Percentiles rank a stretch among this genome's conserved stretches.
Conservation (phyloP, 2,888 invertebrate genomes). For the Frankliniella fusca region DNA sequence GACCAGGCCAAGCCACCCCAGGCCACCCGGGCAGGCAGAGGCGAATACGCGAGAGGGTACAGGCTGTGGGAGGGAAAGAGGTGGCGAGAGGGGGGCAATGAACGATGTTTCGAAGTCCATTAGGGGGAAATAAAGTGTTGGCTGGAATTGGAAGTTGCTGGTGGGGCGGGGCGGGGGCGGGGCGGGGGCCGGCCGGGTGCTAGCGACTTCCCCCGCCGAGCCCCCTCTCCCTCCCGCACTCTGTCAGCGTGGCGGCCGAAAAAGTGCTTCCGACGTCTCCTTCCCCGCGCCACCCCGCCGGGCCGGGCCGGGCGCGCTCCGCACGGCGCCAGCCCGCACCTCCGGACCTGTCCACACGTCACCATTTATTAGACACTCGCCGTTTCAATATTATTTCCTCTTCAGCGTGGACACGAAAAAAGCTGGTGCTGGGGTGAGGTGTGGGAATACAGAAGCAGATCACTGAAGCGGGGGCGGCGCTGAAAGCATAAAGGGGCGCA, state of each 20-base stretch:
- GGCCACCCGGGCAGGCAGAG: too few relatives aligned
- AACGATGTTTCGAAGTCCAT: slow-evolving; percentile 23
- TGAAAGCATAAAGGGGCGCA: too few relatives aligned
- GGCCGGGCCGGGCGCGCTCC: neutral
- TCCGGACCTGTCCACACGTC: neutral
- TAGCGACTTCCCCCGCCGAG: neutral
- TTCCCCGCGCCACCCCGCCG: neutral
- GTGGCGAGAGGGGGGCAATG: neutral
- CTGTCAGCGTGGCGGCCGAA: neutral
- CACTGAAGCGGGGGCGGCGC: too few relatives aligned
- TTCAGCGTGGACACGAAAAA: too few relatives aligned
- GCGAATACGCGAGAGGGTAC: too few relatives aligned
- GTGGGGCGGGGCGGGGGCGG: neutral
- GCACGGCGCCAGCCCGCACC: neutral
- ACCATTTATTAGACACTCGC: neutral
- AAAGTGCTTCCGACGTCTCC: neutral
- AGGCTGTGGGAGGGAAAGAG: neutral
- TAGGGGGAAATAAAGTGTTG: slow-evolving; percentile 15
- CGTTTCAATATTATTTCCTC: too few relatives aligned
- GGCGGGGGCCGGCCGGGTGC: neutral
- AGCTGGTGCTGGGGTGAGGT: too few relatives aligned
- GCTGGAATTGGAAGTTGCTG: slow-evolving; percentile 17
- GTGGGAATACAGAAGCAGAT: too few relatives aligned
- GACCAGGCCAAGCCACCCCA: too few relatives aligned
- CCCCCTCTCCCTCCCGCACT: neutral